These are phyloP conservation scores for Reinhardtius hippoglossoides DNA, from an alignment of 2,113 vertebrate genomes.

Conservation along the genomic window DNA sequence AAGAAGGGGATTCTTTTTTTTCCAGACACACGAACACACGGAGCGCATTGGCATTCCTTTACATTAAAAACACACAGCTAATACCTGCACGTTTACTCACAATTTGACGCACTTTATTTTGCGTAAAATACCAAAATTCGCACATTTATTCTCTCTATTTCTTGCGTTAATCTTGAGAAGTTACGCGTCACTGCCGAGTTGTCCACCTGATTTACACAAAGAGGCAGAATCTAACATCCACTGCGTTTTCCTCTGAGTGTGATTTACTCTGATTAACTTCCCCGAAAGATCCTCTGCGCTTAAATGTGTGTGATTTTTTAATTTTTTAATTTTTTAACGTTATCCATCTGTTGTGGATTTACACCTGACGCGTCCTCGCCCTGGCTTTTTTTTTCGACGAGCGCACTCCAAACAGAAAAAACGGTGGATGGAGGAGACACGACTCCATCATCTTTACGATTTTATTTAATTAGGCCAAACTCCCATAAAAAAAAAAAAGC, in stretches of 20 bases:
- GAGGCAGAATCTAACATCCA: no score
- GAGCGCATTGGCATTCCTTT: conserved; percentile 6
- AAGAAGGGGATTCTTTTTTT: not conserved
- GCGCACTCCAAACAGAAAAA: not conserved
- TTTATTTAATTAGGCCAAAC: not conserved
- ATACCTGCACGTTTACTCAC: not conserved
- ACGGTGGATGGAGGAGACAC: not conserved
- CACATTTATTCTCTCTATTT: no score
- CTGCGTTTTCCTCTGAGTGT: not conserved
- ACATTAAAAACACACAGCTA: not conserved
- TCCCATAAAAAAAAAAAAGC: not conserved
- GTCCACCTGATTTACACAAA: no score
- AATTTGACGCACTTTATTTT: no score
- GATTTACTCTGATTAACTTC: not conserved
- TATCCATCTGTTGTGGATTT: not conserved
- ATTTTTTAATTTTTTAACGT: not conserved
- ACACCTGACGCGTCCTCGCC: not conserved
- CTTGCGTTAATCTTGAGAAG: no score
- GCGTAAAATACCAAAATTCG: no score
- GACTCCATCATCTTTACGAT: not conserved
- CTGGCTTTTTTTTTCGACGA: not conserved
- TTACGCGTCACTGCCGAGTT: no score
- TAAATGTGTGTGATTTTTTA: not conserved
- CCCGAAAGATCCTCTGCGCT: no score
- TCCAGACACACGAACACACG: not conserved